Base-by-base conservation (phyloP, 2,888 invertebrate species). In the Aromia moschata region DNA sequence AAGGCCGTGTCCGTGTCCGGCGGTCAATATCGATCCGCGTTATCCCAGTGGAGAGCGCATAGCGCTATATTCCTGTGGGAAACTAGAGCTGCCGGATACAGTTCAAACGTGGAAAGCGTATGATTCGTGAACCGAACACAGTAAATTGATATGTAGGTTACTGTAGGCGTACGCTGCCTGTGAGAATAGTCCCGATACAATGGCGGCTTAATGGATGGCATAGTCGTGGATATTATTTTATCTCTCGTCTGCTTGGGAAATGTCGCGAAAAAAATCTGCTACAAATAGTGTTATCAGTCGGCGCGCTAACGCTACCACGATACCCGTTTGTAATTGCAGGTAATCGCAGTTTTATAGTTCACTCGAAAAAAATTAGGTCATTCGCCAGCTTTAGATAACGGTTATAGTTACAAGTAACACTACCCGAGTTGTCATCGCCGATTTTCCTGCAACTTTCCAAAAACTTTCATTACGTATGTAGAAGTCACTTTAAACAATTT, bases 141-240 rank as follows among this genome's bases (percentile, higher is more conserved):
- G 30, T 14, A 45, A 45, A 30, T 45, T 45, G 45, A 45, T 11
- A 45, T 45, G 15, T 45, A 9, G 44, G 44, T 44, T 44, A 44
- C 44, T 14, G 12, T 14, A 14, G 4, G 25, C 9, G 12, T 14
- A 14, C 25, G 25, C 9, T 7, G 15, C 45, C 45, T 14, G 15
- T 15, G 31, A 45, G 45, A 31, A 45, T 2, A 9, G 15, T 12
- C 10, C 31, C 31, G 31, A 10, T 45, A 45, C 3, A 12, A 12
- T 31, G 30, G 31, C 31, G 45, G 15, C n/a, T 12, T 45, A 30
- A 15, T 15, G 16, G 30, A 31, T 30, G 15, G 30, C 30, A n/a
- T n/a, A 10, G 30, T n/a, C 31, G 25, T 25, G 25, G 25, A 31
- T 16, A 30, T n/a, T n/a, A n/a, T 31, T 20, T 44, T 14, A 20